Base-by-base conservation (phyloP, 2,888 invertebrate species). In the Hololepta plana region DNA sequence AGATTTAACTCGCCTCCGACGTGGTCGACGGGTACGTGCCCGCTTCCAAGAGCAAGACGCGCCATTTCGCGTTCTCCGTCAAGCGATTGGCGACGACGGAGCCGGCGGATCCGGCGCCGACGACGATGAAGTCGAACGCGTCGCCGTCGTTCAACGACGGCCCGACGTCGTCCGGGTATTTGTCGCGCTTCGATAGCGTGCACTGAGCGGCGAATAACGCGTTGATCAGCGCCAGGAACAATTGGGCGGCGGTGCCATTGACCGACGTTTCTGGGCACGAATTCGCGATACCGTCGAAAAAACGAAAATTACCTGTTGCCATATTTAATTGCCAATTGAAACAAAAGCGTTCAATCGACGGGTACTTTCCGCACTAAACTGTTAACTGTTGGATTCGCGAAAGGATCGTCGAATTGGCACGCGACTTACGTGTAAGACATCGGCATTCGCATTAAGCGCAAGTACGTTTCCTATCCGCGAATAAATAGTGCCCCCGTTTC, bases 21-120 rank as follows among this genome's bases (percentile, higher is more conserved):
- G 23, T 23, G 10, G 26, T 15, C n/a, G n/a, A 11, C 3, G 30
- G 30, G 10, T 23, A 27, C 9, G 12, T 10, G 12, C 87, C 87
- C 1, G 85, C 85, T 50, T 87, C 87, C 22, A 87, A 43, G 6
- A 87, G 51, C 23, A 87, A 51, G 0, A 85, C 72, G 41, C 67
- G 79, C 69, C 68, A 68, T 35, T 62, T 51, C 28, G 60, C 57
- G 1, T 67, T 56, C 56, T 71, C 71, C 3, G 68, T 59, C 2
- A 72, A 48, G 8, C 72, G 56, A 47, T 67, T 72, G 1, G 72
- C 72, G 10, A 72, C 42, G 14, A 72, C 72, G 42, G 72, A 71
- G 1, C 72, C 73, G 1, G 72, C 72, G 4, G 70, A 71, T 2
- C 73, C 73, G 1, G 67, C 72, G 10, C 72, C 72, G 16, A 72